Evolutionary conservation across 2,888 invertebrate genomes (phyloP), one percentile per base, ranked within the genome.

Genomic region (Papilio protenor): DNA sequence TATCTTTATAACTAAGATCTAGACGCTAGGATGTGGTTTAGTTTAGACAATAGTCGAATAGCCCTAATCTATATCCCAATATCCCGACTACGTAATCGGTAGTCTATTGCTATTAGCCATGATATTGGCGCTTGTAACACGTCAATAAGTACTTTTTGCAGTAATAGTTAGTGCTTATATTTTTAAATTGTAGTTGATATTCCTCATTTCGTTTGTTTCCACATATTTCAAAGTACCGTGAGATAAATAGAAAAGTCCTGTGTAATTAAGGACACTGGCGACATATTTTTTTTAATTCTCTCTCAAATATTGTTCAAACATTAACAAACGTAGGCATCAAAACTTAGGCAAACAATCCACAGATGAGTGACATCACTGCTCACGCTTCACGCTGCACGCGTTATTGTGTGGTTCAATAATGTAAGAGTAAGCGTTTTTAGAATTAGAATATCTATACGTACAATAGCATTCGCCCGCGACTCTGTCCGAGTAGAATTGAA

Each of bases 331-430:
- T 16, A 70, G 16, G 59, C 59, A 77, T 75, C 57, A 75, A 76
- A 75, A 80, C 83, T 83, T 86, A 82, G 80, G 82, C 83, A 87
- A 88, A 90, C 86, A 80, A 80, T 76, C 69, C 79, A 80, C 77
- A 86, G 85, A 87, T 85, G 87, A 86, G 85, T 90, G 90, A 89
- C 87, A 87, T 88, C 89, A 89, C 85, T 82, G 83, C 81, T 81
- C 79, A 81, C 80, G 82, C 59, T 73, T 76, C 66, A 79, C 74
- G 78, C 79, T 77, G 75, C 75, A 75, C 81, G 79, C 80, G 77
- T 40, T 80, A 80, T 77, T 75, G 78, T 81, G 76, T 79, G 80
- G 76, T 77, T 6, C 70, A 81, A n/a, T n/a, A 79, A 40, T 11
- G 2, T 6, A 59, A 21, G 57, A 23, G 11, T 23, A 12, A 59